Conservation (phyloP, 37 sponge, comb jelly and placozoan species). For the Hormiphora californensis region DNA sequence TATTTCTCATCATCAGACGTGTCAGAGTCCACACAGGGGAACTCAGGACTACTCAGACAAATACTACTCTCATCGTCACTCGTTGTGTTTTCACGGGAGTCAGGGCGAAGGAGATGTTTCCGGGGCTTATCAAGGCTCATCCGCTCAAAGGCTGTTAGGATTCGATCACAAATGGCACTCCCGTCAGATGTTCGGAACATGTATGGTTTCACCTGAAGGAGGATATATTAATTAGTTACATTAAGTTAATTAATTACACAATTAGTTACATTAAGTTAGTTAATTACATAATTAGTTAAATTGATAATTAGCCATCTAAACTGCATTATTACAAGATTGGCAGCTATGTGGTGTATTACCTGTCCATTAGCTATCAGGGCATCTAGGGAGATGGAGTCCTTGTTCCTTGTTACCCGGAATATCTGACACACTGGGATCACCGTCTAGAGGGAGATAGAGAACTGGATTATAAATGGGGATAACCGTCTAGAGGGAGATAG, state of each 20-base stretch:
- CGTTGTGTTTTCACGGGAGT: constrained; percentile 20
- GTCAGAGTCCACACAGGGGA: no score
- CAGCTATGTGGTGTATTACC: no score
- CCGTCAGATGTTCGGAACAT: background rate
- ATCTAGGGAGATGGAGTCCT: constrained; percentile 29
- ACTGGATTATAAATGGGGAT: no score
- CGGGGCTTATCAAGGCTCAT: background rate
- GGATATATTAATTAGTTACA: no score
- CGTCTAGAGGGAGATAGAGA: no score
- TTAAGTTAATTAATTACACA: no score
- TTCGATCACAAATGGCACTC: background rate
- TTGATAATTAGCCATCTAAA: no score
- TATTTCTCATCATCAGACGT: no score
- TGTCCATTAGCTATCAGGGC: constrained; percentile 16
- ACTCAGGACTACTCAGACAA: constrained; percentile 38
- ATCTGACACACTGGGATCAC: constrained; percentile 34
- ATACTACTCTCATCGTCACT: constrained; percentile 48
- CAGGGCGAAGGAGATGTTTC: background rate
- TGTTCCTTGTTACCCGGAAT: constrained; percentile 5
- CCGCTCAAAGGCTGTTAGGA: constrained; percentile 25
- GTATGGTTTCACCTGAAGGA: constrained; percentile 45
- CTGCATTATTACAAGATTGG: no score
- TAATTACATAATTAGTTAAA: no score
- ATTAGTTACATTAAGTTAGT: no score
- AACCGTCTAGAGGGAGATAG: no score